phyloP scores from a whole-genome alignment of 2,888 invertebrate genomes.

The Lymantria monacha region DNA sequence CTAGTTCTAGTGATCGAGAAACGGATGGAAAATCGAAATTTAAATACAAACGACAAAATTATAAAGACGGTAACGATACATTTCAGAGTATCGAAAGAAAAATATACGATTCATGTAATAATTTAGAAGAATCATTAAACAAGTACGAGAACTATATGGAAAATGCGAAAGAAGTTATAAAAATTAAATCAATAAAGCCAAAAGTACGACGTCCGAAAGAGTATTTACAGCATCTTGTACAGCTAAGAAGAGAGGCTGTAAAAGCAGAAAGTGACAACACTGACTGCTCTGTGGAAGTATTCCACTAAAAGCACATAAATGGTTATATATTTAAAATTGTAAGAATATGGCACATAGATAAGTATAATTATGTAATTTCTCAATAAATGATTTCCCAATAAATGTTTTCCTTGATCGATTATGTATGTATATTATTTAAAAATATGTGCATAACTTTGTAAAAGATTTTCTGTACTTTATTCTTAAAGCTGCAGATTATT shows the following conservation, averaged over 20 bases:
- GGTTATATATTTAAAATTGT: neutral
- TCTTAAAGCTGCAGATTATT: too few relatives aligned
- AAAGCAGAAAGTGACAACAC: slow-evolving; percentile 71
- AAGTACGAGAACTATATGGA: slow-evolving; percentile 58
- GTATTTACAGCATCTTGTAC: slow-evolving; percentile 81
- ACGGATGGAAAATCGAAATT: slow-evolving; percentile 24
- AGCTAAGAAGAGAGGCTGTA: slow-evolving; percentile 79
- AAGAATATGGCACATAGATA: neutral
- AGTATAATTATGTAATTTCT: too few relatives aligned
- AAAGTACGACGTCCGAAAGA: slow-evolving; percentile 72
- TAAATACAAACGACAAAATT: slow-evolving; percentile 13
- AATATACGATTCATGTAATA: slow-evolving; percentile 56
- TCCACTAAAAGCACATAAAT: neutral
- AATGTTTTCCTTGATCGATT: too few relatives aligned
- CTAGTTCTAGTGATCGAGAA: slow-evolving; percentile 34
- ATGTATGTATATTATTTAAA: too few relatives aligned
- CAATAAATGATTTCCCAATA: too few relatives aligned
- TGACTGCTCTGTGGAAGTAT: slow-evolving; percentile 35
- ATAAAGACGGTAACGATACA: slow-evolving; percentile 35
- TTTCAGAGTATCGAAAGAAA: slow-evolving; percentile 52
- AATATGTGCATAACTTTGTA: too few relatives aligned
- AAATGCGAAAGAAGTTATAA: slow-evolving; percentile 31
- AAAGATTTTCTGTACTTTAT: too few relatives aligned
- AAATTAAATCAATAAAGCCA: slow-evolving; percentile 12
- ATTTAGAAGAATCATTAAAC: slow-evolving; percentile 52